Conservation (phyloP, 2,113 vertebrate genomes). For the Cavia aperea region DNA sequence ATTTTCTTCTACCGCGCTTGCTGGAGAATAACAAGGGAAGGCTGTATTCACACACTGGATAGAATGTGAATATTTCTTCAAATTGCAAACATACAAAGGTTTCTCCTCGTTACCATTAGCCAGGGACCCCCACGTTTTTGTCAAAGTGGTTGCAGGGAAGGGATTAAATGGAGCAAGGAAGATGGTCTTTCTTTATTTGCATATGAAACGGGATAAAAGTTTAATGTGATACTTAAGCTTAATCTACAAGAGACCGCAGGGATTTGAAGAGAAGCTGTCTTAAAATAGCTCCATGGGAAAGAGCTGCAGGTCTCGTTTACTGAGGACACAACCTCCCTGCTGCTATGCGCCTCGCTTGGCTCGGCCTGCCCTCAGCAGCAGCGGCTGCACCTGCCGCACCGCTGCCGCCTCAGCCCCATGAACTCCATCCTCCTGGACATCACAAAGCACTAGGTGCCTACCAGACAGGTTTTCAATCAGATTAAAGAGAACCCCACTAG, state of each 20-base stretch:
- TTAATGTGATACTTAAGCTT: slow-evolving; percentile 33
- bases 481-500: not conserved
- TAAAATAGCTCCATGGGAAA: slow-evolving; percentile 50
- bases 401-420: not conserved
- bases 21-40: not conserved
- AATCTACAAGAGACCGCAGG: slow-evolving; percentile 45
- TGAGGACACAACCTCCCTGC: not conserved
- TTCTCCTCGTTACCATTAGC: slow-evolving; percentile 17
- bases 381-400: not conserved
- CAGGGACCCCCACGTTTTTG: not conserved
- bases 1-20: not conserved
- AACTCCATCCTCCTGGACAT: not conserved
- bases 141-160: not conserved
- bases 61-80: not conserved
- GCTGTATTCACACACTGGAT: not conserved
- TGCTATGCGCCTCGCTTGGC: not conserved
- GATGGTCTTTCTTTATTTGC: slow-evolving; percentile 33
- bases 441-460: not conserved
- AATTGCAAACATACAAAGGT: not conserved
- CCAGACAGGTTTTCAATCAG: not conserved
- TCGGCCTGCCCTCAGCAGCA: not conserved
- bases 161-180: slow-evolving; percentile 4
- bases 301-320: not conserved
- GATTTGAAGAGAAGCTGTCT: slow-evolving; percentile 44
- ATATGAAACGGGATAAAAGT: slow-evolving; percentile 36